phyloP scores from a whole-genome alignment of 2,797 vertebrate species.

The Melanotaenia boesemani region DNA sequence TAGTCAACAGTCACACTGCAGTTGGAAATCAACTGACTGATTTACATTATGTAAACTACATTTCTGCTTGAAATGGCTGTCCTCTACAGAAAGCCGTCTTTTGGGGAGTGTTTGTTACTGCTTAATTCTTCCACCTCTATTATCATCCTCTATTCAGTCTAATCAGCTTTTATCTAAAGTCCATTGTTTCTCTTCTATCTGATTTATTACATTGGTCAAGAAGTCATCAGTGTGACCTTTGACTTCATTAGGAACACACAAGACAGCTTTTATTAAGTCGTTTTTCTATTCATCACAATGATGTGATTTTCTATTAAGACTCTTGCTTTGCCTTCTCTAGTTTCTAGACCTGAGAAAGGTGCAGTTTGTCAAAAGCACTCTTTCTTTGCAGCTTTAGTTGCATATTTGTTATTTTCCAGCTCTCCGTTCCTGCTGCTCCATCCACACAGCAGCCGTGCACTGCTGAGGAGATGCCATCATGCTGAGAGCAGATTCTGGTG shows the following conservation, averaged over 20 bases:
- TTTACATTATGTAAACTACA: neutral
- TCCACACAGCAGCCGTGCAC: conserved; percentile 46
- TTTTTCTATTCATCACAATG: neutral
- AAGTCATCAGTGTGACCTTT: conserved; percentile 15
- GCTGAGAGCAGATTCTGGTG: conserved; percentile 68
- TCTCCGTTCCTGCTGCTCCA: neutral
- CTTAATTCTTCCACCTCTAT: neutral
- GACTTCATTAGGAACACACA: conserved; percentile 9
- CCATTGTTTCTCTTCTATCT: neutral
- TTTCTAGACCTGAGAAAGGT: neutral
- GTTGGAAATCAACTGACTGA: neutral
- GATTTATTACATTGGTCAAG: neutral
- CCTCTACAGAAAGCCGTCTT: neutral
- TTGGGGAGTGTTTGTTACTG: neutral
- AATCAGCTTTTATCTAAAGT: neutral
- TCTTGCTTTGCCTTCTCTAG: neutral
- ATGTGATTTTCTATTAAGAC: neutral
- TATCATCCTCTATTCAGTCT: neutral
- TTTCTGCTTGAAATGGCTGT: neutral
- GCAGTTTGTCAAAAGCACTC: neutral
- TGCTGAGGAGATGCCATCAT: conserved; percentile 53
- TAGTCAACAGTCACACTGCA: conserved; percentile 5
- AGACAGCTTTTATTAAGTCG: neutral
- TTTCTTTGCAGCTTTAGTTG: conserved; percentile 25
- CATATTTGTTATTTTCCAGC: neutral